phyloP scores from a whole-genome alignment of 37 sponge, comb jelly and placozoan genomes.

The Geodia barretti region DNA sequence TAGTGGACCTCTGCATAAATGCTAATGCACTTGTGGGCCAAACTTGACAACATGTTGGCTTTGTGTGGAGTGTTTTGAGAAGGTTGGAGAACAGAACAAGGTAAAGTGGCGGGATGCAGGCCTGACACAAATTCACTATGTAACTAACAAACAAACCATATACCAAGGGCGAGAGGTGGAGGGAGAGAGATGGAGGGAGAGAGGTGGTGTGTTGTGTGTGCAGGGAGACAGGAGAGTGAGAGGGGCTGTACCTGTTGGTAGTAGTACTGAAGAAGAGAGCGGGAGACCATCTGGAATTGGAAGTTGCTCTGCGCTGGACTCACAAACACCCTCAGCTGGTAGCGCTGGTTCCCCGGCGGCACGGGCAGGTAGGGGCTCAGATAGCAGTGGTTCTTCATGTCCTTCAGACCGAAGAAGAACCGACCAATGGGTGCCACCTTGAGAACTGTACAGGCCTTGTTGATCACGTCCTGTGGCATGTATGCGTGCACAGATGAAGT shows the following conservation, averaged over 20 bases:
- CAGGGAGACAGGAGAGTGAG: not conserved
- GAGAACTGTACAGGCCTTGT: slow-evolving; percentile 15
- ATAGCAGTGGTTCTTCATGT: slow-evolving; percentile 3
- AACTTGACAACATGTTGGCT: no score
- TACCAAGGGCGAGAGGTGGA: no score
- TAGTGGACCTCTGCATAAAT: no score
- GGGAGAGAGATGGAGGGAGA: no score
- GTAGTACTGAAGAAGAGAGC: slow-evolving; percentile 30
- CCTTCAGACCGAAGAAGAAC: slow-evolving; percentile 63
- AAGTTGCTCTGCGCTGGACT: slow-evolving; percentile 35
- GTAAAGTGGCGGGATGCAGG: no score
- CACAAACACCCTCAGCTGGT: slow-evolving; percentile 58
- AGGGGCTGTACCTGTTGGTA: slow-evolving; percentile 50
- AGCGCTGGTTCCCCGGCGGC: slow-evolving; percentile 10
- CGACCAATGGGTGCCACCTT: slow-evolving; percentile 44
- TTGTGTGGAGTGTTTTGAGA: no score
- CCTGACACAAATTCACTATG: no score
- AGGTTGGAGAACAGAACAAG: no score
- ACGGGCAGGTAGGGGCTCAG: slow-evolving; percentile 39
- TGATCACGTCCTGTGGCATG: slow-evolving; percentile 35
- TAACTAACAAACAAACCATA: no score
- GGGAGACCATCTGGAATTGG: slow-evolving; percentile 25
- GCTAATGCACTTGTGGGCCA: no score
- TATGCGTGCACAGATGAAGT: no score
- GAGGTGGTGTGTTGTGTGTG: not conserved